Base-by-base conservation (phyloP, 2,797 vertebrate species). In the Cyprinella venusta region DNA sequence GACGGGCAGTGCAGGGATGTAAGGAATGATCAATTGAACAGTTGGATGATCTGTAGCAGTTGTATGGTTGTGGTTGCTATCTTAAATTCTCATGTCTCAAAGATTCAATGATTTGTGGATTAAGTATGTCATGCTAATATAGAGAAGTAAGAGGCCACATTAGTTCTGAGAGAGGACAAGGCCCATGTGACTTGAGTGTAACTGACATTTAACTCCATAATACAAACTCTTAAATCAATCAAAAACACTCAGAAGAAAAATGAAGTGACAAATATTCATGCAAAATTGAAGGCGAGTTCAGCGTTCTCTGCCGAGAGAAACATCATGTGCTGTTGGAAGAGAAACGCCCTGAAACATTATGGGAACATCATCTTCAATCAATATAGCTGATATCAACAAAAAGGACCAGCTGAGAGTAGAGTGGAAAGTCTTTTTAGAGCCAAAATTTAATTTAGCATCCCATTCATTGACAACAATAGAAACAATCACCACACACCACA, bases 371-470 rank as follows among this genome's bases (percentile, higher is more conserved):
- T 30, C 69, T 50, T 71, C 45, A 19, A 30, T 72, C 26, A 52
- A 21, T 72, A 52, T 30, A 52, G 26, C 45, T 72, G 69, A 72
- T 50, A 52, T 72, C 69, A 72, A 72, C 24, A 33, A 10, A 7
- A 24, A 69, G 21, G 21, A 69, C 8, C 24, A 12, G 38, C 21
- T 4, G n/a, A 50, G 45, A 10, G 69, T 72, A 42, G 18, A 72
- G 45, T 72, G 48, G 70, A 40, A 40, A 40, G 8, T 2, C 38
- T 40, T 40, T 8, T 40, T 40, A 40, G 38, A 8, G 8, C 8
- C 38, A 40, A 40, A 40, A 40, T 40, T 2, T n/a, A n/a, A n/a
- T n/a, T n/a, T n/a, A n/a, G n/a, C n/a, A n/a, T n/a, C n/a, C n/a
- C 38, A 40, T 40, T 40, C 38, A 40, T 8, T 40, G 8, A 8